These are phyloP conservation scores for Indicator indicator DNA, from an alignment of 2,113 vertebrate genomes.

Conservation along the genomic window DNA sequence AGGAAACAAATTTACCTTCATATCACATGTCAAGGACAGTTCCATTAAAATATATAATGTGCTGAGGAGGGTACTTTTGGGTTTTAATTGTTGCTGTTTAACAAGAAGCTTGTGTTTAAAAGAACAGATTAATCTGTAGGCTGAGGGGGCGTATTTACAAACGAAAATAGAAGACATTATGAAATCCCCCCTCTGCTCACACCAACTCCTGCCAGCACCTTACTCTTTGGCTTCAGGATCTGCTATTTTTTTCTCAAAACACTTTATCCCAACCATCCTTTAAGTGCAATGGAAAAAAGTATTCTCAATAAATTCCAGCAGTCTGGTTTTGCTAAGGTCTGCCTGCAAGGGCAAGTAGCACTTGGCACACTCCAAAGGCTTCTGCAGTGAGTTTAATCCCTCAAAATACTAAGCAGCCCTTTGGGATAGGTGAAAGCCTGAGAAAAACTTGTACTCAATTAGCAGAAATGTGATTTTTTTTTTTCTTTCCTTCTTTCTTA, in stretches of 20 bases:
- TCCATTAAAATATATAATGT: slow-evolving; percentile 24
- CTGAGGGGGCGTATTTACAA: background rate
- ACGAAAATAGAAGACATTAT: background rate
- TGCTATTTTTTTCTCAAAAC: background rate
- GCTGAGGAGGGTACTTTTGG: background rate
- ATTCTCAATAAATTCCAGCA: background rate
- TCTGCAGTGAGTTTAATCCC: background rate
- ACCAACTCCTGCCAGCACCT: background rate
- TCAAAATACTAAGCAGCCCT: background rate
- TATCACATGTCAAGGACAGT: background rate
- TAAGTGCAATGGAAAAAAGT: background rate
- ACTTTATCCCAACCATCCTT: rapidly evolving
- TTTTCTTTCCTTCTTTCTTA: background rate
- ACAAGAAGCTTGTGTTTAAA: slow-evolving; percentile 31
- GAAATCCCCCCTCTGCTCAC: background rate
- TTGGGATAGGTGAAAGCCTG: background rate
- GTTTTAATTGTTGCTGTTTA: background rate
- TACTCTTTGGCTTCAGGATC: background rate
- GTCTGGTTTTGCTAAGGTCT: background rate
- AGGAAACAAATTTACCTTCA: slow-evolving; percentile 45
- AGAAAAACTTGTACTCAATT: background rate
- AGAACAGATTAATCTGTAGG: background rate
- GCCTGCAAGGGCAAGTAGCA: background rate
- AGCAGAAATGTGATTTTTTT: background rate
- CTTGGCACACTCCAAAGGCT: background rate